These are phyloP conservation scores for Diorhabda elongata DNA, from an alignment of 1,140 invertebrate genomes.

Conservation along the genomic window DNA sequence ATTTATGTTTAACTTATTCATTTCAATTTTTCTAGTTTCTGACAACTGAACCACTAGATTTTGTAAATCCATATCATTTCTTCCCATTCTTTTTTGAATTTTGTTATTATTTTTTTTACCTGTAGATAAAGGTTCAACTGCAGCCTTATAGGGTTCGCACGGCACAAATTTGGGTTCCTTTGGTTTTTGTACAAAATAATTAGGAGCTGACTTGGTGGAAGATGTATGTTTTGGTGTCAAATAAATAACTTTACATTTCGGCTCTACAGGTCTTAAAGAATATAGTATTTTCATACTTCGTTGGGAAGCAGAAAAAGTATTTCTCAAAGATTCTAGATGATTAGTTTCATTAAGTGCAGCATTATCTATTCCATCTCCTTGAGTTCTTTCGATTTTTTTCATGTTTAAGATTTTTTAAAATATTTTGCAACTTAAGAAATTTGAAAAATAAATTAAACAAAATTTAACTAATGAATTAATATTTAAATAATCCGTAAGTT, in stretches of 20 bases:
- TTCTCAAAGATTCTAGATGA: slow-evolving; percentile 18
- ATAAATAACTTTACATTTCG: slow-evolving; percentile 34
- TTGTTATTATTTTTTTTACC: slow-evolving; percentile 20
- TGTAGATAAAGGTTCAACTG: slow-evolving; percentile 71
- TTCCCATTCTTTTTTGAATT: slow-evolving; percentile 47
- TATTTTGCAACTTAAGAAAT: no score
- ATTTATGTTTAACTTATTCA: slow-evolving; percentile 41
- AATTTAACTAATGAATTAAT: no score
- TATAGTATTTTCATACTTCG: slow-evolving; percentile 30
- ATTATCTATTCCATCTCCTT: slow-evolving; percentile 46
- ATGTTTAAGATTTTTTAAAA: background rate
- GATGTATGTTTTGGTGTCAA: slow-evolving; percentile 42
- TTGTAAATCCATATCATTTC: slow-evolving; percentile 67
- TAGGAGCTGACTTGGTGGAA: slow-evolving; percentile 35
- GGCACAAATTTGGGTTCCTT: slow-evolving; percentile 82
- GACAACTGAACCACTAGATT: slow-evolving; percentile 65
- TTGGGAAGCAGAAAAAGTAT: slow-evolving; percentile 16
- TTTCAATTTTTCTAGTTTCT: slow-evolving; percentile 56
- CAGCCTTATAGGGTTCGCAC: slow-evolving; percentile 83
- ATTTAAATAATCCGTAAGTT: no score
- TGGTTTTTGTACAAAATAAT: slow-evolving; percentile 49
- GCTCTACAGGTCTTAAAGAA: slow-evolving; percentile 39
- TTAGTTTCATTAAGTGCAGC: slow-evolving; percentile 23
- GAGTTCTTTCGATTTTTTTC: slow-evolving; percentile 26
- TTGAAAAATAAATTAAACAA: no score